phyloP scores from a whole-genome alignment of 2,888 invertebrate genomes.

The Punctoribates punctum region DNA sequence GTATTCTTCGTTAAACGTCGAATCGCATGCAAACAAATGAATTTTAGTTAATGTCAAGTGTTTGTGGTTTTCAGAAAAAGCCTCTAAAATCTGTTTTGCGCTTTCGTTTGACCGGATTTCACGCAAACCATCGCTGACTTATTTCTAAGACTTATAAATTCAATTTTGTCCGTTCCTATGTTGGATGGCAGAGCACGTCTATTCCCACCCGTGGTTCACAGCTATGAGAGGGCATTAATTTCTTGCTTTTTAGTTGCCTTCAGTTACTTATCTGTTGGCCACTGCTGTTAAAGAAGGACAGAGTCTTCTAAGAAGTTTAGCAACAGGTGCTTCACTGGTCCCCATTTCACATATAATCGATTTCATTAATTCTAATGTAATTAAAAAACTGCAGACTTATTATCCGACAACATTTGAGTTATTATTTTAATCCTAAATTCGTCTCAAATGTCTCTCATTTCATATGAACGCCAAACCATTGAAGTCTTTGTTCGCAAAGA shows the following conservation, averaged over 20 bases:
- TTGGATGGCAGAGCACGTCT: neutral
- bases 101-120: constrained; percentile 25
- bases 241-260: constrained; percentile 1
- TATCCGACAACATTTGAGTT: too few species aligned
- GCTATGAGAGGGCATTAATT: constrained; percentile 7
- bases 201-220: constrained; percentile 24
- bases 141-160: constrained; percentile 5
- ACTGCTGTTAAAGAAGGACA: constrained; percentile 18
- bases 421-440: too few species aligned
- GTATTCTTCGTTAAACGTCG: constrained; percentile 29
- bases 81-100: neutral
- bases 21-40: constrained; percentile 33
- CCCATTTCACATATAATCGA: constrained; percentile 7
- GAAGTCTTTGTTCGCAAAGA: neutral
- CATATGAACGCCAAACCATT: neutral
- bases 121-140: neutral
- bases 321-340: constrained; percentile 31
- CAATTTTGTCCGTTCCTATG: neutral
- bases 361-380: constrained; percentile 5
- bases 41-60: constrained; percentile 32
- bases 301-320: neutral
- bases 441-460: too few species aligned
- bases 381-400: neutral
- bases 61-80: constrained; percentile 16
- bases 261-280: constrained; percentile 17